Base-by-base conservation (phyloP, 2,797 vertebrate species). In the Poecile montanus region DNA sequence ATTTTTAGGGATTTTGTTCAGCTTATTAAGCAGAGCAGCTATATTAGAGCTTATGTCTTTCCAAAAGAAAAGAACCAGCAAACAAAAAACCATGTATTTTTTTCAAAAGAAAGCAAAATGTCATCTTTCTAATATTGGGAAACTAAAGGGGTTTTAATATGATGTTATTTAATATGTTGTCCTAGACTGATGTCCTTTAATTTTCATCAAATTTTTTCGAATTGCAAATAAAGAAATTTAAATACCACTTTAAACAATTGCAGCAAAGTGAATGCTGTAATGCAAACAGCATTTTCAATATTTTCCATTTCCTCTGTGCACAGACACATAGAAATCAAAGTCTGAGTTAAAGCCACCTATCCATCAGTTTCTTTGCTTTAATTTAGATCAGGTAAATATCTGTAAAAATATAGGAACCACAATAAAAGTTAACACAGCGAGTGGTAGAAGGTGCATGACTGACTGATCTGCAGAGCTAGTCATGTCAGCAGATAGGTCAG, bases 1-100 rank as follows among this genome's bases (percentile, higher is more conserved):
- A 42, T 51, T 96, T 95, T 72, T 36, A 76, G 70, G 68, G 61
- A 61, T 50, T 91, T 96, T 95, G 72, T 53, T 92, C 44, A 32
- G 6, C 12, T 58, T 84, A n/a, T 29, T 72, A 78, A n/a, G 27
- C 60, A 36, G 61, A 82, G 9, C 18, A 65, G 20, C 21, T 79
- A 7, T 57, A 50, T 62, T 72, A 63, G 77, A 68, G 5, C 23
- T 44, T 71, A 63, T 6, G 20, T 51, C 44, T 10, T 12, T 62
- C 25, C 7, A 5, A 6, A 26, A 68, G 21, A 47, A 70, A 50
- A 54, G 21, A 63, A 40, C 17, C 50, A 74, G 23, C 16, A 65
- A 58, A 20, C 9, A 15, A 51, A 77, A 23, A 3, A 34, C 26
- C 13, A 18, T 7, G 27, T 16, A 48, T 2, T 25, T 60, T 79